Evolutionary conservation across 2,113 vertebrate genomes (phyloP), one percentile per base, ranked within the genome.

Genomic region (Lasiurus borealis): DNA sequence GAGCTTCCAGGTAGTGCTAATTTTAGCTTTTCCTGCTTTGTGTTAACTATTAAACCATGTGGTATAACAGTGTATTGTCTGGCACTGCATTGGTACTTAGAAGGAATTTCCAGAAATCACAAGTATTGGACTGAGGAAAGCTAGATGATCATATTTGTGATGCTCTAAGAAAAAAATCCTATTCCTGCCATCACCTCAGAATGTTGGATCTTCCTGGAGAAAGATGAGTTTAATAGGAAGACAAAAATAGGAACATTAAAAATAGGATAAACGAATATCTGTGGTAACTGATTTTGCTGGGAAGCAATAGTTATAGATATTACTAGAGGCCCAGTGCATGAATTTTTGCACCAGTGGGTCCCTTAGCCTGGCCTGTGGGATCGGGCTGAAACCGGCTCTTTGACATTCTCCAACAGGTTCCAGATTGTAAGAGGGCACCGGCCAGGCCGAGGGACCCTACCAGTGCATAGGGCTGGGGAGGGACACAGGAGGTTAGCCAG

Each of bases 181-280:
- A n/a, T 59, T 50, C 19, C 40, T 52, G 82, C 44, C 59, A 76
- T 27, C 15, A 68, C 18, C 34, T 85, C 11, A 88, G 66, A 27
- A 21, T 21, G 29, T 5, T 76, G 36, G 1, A 5, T 75, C 54
- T 94, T 75, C 71, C 15, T 14, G 29, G 54, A 84, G 29, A 15
- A 89, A 23, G 13, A 80, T 8, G 14, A 81, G 15, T 66, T 89
- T 73, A 88, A 91, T 7, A 85, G 34, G 14, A 69, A 72, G 59
- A 84, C 50, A 80, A 89, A 19, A 72, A 81, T 5, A 92, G 57
- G 62, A 44, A 95, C 23, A 52, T 89, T 88, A 72, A 68, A 85
- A 46, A 85, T 12, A 88, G 18, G 13, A 34, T 88, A 62, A 84
- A 77, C 29, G 52, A 88, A 72, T 40, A 93, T 31, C 7, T 9